Percentiles rank a stretch among this genome's conserved stretches.
Conservation (phyloP, 2,797 vertebrate genomes). For the Dromococcyx pavoninus region DNA sequence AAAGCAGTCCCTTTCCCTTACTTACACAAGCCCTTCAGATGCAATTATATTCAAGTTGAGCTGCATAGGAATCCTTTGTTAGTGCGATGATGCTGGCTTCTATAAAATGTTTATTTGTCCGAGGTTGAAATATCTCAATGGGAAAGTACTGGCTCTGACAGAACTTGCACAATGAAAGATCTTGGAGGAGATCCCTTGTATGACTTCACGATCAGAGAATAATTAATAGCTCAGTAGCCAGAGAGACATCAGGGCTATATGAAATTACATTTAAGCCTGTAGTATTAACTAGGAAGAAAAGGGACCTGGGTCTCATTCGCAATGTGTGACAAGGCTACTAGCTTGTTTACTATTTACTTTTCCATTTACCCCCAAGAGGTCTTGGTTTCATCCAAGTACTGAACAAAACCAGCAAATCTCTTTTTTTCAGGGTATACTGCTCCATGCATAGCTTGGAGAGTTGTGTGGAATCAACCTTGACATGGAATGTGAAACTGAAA, state of each 20-base stretch:
- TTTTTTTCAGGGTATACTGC: background rate
- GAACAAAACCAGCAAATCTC: background rate
- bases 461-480: background rate
- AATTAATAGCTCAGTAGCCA: background rate
- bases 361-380: background rate
- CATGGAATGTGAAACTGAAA: background rate
- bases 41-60: background rate
- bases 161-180: background rate
- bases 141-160: background rate
- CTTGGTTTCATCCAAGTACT: background rate
- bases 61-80: background rate
- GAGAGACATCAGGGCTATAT: background rate
- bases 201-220: background rate
- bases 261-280: background rate
- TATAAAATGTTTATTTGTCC: background rate
- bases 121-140: background rate
- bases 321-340: background rate
- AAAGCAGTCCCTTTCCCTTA: background rate
- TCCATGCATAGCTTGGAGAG: background rate
- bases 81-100: background rate
- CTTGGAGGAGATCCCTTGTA: background rate
- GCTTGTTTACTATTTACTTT: background rate
- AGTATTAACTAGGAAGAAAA: background rate
- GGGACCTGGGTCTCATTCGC: background rate
- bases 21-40: background rate